These are phyloP conservation scores for Platysternon megacephalum DNA, from an alignment of 2,113 vertebrate genomes.

Conservation along the genomic window DNA sequence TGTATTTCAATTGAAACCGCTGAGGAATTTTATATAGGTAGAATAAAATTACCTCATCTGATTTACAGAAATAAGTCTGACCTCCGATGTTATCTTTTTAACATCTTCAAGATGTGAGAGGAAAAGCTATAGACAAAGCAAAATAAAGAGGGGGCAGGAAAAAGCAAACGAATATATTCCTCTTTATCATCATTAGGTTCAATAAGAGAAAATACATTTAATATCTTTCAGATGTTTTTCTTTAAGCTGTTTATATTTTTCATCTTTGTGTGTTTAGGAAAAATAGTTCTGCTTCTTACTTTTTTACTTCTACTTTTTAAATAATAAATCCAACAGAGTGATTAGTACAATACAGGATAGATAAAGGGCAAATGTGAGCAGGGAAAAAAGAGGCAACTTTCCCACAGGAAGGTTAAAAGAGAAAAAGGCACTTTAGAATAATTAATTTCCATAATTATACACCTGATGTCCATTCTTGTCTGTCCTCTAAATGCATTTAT, in stretches of 20 bases:
- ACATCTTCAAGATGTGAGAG: not conserved
- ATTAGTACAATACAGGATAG: not conserved
- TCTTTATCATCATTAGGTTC: not conserved
- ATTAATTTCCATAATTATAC: not conserved
- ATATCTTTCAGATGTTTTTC: not conserved
- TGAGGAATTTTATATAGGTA: not conserved
- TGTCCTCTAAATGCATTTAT: not conserved
- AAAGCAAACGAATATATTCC: rapidly evolving
- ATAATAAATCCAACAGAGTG: not conserved
- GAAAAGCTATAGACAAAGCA: not conserved
- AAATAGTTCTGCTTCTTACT: not conserved
- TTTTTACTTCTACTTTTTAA: not conserved
- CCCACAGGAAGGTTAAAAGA: not conserved
- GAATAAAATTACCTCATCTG: not conserved
- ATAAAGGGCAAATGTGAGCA: not conserved
- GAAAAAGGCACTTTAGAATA: not conserved
- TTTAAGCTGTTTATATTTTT: not conserved
- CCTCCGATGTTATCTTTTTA: not conserved
- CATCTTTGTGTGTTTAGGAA: not conserved
- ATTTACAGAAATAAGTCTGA: not conserved
- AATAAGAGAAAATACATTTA: not conserved
- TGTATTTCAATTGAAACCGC: not conserved
- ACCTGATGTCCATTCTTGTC: not conserved
- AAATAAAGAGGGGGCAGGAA: not conserved
- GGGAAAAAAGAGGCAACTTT: not conserved